Evolutionary conservation across 1,140 invertebrate species (phyloP), one percentile per base, ranked within the genome.

Genomic region (Megalonaias nervosa): DNA sequence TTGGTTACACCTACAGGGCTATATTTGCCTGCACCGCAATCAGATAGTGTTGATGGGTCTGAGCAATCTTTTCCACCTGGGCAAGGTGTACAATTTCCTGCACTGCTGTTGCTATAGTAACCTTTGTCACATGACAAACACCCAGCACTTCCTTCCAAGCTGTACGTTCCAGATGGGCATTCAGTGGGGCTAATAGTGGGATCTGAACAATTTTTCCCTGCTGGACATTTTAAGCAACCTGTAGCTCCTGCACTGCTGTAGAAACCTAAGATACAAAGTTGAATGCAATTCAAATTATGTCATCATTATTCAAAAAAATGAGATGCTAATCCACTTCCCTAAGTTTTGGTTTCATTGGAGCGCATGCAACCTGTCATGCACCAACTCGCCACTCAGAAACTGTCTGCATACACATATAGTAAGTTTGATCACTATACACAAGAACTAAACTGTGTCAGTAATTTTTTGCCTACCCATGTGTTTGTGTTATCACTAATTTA

Each of bases 121-220:
- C 83, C 83, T 62, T 66, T 58, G 19, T 64, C 61, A 72, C 82
- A 83, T 5, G 67, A 61, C 16, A 73, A 38, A 73, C 76, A 78
- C 9, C 65, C 76, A 61, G 64, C 65, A 57, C 76, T 67, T 48
- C 76, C 76, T 60, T 67, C 61, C 26, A 56, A 26, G 56, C 76
- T 78, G 66, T 76, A 80, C 38, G 64, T 72, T 16, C 79, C 79
- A 67, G 71, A 59, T 57, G 55, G 5, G 72, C 64, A 64, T 23
- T 26, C 14, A 15, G 59, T n/a, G 23, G 70, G 67, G n/a, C 31
- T 60, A 21, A 66, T 55, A 59, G 76, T 62, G 48, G 72, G 55
- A 73, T 57, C 38, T 57, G 82, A 31, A 67, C 86, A 87, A 26
- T 81, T 16, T 5, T 77, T 75, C 13, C 86, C 86, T 23, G 75